phyloP scores from a whole-genome alignment of 2,888 invertebrate genomes.

The Meta bourneti region DNA sequence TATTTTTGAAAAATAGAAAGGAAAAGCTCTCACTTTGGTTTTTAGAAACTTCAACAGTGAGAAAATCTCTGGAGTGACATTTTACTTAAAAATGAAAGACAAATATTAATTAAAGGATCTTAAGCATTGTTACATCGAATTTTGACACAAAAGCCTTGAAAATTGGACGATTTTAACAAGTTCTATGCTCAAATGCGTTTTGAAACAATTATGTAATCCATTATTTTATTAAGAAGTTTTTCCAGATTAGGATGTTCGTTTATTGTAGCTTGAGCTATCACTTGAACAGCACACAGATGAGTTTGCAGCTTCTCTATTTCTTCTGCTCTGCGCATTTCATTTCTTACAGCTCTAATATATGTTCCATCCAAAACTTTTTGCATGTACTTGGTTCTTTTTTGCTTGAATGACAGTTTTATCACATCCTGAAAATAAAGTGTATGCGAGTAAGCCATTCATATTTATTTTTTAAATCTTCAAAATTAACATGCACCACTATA shows the following conservation, averaged over 20 bases:
- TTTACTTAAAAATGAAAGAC: too few relatives aligned
- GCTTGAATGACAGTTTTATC: constrained; percentile 60
- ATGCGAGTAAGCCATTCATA: not conserved
- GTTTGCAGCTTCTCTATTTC: constrained; percentile 58
- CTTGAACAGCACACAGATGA: constrained; percentile 34
- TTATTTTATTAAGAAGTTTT: constrained; percentile 42
- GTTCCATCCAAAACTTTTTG: constrained; percentile 53
- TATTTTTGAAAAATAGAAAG: too few relatives aligned
- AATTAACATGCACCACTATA: too few relatives aligned
- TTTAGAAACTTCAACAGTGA: too few relatives aligned
- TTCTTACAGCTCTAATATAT: constrained; percentile 63
- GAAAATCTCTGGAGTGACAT: too few relatives aligned
- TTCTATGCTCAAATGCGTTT: constrained; percentile 27
- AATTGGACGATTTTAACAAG: too few relatives aligned
- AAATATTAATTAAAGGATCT: too few relatives aligned
- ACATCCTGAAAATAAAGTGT: constrained; percentile 38
- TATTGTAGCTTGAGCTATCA: constrained; percentile 39
- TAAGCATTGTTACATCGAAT: too few relatives aligned
- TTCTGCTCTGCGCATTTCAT: constrained; percentile 35
- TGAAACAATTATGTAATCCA: constrained; percentile 58
- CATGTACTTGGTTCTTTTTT: constrained; percentile 55
- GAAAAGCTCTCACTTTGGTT: too few relatives aligned
- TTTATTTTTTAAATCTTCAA: too few relatives aligned
- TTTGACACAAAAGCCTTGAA: too few relatives aligned
- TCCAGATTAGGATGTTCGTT: constrained; percentile 33